Evolutionary conservation across 2,113 vertebrate species (phyloP).

Genomic region (Tinamus guttatus): DNA sequence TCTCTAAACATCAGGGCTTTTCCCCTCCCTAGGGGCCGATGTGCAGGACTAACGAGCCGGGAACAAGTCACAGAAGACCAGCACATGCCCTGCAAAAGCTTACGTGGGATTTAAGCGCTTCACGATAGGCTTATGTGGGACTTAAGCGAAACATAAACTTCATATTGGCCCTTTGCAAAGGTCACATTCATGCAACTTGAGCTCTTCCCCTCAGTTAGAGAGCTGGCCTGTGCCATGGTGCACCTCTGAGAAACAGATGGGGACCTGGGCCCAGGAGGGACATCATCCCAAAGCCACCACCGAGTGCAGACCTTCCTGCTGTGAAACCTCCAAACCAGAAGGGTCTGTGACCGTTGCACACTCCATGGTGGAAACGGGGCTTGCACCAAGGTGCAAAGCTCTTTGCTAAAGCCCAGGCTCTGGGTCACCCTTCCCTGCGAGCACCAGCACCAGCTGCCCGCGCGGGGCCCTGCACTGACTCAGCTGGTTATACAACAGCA

Average conservation of each 20-base stretch:
- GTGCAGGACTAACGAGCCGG: not conserved
- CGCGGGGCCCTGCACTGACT: not conserved
- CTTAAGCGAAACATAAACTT: conserved; percentile 48
- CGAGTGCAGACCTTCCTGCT: not conserved
- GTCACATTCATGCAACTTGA: not conserved
- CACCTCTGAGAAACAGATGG: not conserved
- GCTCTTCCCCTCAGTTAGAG: not conserved
- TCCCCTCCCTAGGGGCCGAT: not conserved
- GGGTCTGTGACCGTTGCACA: not conserved
- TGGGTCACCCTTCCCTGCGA: accelerated
- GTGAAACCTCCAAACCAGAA: not conserved
- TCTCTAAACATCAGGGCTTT: conserved; percentile 17
- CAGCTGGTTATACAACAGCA: not conserved
- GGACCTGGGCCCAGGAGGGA: not conserved
- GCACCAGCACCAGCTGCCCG: too few relatives aligned
- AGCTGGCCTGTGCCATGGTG: accelerated
- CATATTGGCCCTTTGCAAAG: conserved; percentile 14
- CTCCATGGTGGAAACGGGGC: not conserved
- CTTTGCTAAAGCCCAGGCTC: not conserved
- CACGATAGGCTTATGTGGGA: conserved; percentile 27
- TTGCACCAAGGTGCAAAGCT: not conserved
- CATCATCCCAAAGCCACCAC: not conserved
- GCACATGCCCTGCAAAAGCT: conserved; percentile 30
- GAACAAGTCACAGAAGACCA: conserved; percentile 18
- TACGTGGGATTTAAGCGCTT: conserved; percentile 52